Evolutionary conservation across 2,113 vertebrate species (phyloP), one percentile per base, ranked within the genome.

Genomic region (Eulemur macaco): DNA sequence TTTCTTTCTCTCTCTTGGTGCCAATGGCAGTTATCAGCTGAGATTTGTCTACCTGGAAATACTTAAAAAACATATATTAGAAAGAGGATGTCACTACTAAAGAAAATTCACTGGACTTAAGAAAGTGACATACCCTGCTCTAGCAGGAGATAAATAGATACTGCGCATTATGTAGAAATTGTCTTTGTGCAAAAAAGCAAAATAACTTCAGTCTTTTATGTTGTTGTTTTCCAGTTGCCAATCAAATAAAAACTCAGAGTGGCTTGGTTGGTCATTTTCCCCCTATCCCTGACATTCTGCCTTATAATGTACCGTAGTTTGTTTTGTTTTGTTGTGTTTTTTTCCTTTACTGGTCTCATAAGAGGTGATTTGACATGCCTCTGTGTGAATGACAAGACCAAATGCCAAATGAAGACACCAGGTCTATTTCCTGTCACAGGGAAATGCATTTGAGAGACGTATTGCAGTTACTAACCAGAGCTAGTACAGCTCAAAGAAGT

Each of bases 361-460:
- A 96, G 94, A 60, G 88, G 31, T 80, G 86, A 87, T 86, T 45
- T 42, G 76, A 76, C 39, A 52, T 80, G n/a, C 87, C 58, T 98
- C 45, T 45, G 27, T 47, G 64, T 74, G 77, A 91, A 87, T 20
- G 71, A 34, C 27, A 42, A 94, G 85, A 95, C 77, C 96, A 89
- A 96, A 97, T 86, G 91, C 80, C 66, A 97, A 95, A 97, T 5
- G 37, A 97, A 96, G 82, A 96, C 83, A 91, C 69, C 76, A 97
- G 63, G 47, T 77, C 45, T 60, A 87, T 94, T 94, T 97, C 66
- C 86, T 95, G 8, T 82, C 39, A 20, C 21, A 84, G 63, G 14
- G 14, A 73, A 60, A 94, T 89, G 94, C 34, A 9, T 83, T 86
- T 81, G 76, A 66, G 27, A 69, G 56, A 42, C 37, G 5, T 34